Evolutionary conservation across 2,113 vertebrate genomes (phyloP).

Genomic region (Bombycilla garrulus): DNA sequence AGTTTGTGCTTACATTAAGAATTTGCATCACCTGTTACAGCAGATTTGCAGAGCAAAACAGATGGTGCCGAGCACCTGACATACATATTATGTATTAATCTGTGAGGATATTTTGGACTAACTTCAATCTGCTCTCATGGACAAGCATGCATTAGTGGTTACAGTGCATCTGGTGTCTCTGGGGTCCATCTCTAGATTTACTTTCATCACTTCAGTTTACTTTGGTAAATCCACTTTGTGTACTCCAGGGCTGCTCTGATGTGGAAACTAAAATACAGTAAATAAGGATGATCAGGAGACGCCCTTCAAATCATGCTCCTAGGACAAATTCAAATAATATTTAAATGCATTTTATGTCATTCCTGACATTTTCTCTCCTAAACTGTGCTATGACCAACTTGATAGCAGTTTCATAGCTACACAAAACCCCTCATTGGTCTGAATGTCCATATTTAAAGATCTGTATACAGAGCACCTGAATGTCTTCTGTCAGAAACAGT

Average conservation of each 20-base stretch:
- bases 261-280: background rate
- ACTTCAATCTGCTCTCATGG: background rate
- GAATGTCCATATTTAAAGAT: background rate
- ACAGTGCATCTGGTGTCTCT: background rate
- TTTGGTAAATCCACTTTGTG: slow-evolving; percentile 20
- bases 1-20: background rate
- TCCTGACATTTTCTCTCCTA: background rate
- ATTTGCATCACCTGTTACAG: slow-evolving; percentile 5
- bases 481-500: background rate
- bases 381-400: background rate
- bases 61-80: background rate
- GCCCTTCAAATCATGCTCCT: background rate
- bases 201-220: slow-evolving; percentile 15
- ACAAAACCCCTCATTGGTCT: background rate
- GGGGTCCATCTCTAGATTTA: background rate
- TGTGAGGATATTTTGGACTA: background rate
- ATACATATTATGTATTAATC: background rate
- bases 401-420: background rate
- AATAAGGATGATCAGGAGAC: background rate
- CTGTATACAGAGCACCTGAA: background rate
- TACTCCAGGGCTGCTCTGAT: background rate
- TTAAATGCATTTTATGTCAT: background rate
- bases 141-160: background rate
- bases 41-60: slow-evolving; percentile 5
- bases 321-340: background rate